Conservation (phyloP, 2,888 invertebrate species). For the Hetaerina titia region DNA sequence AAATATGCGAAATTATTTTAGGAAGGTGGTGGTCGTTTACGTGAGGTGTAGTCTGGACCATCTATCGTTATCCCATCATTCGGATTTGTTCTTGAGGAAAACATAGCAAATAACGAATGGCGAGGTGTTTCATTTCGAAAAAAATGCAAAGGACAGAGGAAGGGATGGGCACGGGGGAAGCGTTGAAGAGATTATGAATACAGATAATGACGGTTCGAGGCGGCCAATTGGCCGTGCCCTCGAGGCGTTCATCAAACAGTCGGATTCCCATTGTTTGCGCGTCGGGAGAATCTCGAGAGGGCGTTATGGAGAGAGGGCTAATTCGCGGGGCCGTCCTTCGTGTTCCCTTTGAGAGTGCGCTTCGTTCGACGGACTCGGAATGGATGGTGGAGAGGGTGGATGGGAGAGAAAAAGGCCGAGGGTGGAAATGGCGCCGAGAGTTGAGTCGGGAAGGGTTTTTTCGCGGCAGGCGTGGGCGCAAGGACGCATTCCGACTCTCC, state of each 20-base stretch:
- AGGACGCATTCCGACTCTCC: constrained; percentile 15
- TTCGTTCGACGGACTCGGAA: neutral
- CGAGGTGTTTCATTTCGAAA: neutral
- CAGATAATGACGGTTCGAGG: constrained; percentile 9
- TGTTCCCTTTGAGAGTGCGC: neutral
- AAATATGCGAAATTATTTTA: too few relatives aligned
- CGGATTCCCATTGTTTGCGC: constrained; percentile 9
- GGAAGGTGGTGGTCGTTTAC: too few relatives aligned
- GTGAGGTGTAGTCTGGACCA: neutral
- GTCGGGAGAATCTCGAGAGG: neutral
- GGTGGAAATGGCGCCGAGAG: neutral
- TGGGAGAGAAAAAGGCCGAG: neutral
- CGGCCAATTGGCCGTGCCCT: neutral
- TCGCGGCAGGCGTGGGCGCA: constrained; percentile 5
- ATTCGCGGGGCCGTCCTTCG: neutral
- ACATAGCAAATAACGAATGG: neutral
- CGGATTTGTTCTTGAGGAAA: neutral
- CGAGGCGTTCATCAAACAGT: neutral
- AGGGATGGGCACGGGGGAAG: neutral
- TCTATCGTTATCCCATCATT: neutral
- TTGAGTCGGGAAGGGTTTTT: neutral
- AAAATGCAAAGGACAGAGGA: neutral
- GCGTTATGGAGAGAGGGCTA: neutral
- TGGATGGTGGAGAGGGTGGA: neutral
- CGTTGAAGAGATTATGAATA: neutral